Evolutionary conservation across 2,113 vertebrate genomes (phyloP), one percentile per base, ranked within the genome.

Genomic region (Larimichthys polyactis): DNA sequence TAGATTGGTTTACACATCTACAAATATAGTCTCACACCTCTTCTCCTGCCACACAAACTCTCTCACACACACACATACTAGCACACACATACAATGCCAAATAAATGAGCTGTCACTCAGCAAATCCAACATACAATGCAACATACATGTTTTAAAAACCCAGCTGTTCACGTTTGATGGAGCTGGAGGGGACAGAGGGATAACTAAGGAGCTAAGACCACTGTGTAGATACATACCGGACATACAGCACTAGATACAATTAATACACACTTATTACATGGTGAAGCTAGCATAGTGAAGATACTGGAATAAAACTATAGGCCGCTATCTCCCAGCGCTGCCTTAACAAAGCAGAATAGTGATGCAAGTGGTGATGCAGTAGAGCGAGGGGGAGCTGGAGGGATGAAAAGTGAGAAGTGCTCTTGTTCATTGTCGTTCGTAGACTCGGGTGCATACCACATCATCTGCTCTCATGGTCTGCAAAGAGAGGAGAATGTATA

Each of bases 381-480:
- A 29, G 36, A 46, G 11, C 29, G 43, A 3, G 4, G 32, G 36
- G 69, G 22, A 12, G 57, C 49, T 54, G 52, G 76, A 79, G 65
- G 85, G 87, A 78, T n/a, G 19, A 62, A 83, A 85, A 79, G 78
- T 83, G 77, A 87, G 79, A 87, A 85, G 86, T 90, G 83, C 80
- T 96, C 91, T 93, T 90, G 72, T 87, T 97, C 95, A 98, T 91
- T 97, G 96, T 71, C 96, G 94, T 60, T 96, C 73, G 32, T 99
- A 99, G 85, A 97, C 94, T 89, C 98, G 90, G 84, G 97, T 99
- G 90, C 98, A 99, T 59, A 98, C 86, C 11, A 98, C 93, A 0
- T 98, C 96, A 0, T 98, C 96, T 0, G 98, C 98, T 0, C 90
- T 95, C 97, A 99, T 97, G 59, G 96, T 98, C 98, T 99, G 94